Conservation (phyloP, 2,113 vertebrate genomes). For the Brachirus orientalis region DNA sequence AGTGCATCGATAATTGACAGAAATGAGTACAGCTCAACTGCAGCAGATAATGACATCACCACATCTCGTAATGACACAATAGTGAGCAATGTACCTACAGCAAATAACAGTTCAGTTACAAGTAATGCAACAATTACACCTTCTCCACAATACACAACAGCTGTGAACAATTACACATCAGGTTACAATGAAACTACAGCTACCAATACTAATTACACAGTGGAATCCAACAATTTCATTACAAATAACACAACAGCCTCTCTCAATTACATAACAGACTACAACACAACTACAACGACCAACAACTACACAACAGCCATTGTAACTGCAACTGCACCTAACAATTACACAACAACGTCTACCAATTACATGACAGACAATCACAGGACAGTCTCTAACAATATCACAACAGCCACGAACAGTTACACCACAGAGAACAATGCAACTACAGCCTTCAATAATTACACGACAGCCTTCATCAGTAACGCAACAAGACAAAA, state of each 20-base stretch:
- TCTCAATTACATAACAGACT: background rate
- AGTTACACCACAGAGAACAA: background rate
- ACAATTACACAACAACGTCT: background rate
- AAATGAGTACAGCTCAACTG: too few species aligned
- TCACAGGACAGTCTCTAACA: too few species aligned
- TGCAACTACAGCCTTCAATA: background rate
- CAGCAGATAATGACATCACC: background rate
- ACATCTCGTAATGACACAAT: background rate
- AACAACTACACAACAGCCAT: background rate
- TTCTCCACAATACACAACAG: background rate
- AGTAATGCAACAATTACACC: background rate
- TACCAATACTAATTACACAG: background rate
- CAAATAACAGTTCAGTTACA: background rate
- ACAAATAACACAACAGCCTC: background rate
- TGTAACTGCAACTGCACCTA: too few species aligned
- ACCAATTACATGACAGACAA: background rate
- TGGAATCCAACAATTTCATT: background rate
- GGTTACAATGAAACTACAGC: rapidly evolving
- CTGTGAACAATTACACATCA: background rate
- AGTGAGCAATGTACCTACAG: background rate
- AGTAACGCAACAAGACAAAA: background rate
- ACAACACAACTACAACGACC: background rate
- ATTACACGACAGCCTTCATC: background rate
- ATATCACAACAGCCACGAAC: background rate
- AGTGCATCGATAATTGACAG: background rate